Evolutionary conservation across 2,888 invertebrate genomes (phyloP).

Genomic region (Cepaea hortensis): DNA sequence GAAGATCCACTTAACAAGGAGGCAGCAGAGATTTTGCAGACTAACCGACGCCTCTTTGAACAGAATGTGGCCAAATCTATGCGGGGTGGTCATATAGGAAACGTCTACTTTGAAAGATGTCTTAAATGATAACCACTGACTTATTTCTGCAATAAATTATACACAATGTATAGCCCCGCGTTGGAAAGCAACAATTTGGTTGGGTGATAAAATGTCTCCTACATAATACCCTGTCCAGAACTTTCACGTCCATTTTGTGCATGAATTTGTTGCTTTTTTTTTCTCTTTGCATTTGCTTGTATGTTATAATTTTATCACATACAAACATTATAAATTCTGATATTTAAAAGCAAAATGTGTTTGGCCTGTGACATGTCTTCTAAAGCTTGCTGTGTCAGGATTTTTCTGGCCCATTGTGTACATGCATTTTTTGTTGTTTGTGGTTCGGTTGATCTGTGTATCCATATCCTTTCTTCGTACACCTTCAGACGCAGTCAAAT

Average conservation of each 20-base stretch:
- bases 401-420: too few species aligned
- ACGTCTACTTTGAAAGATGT: slow-evolving; percentile 95
- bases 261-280: slow-evolving; percentile 13
- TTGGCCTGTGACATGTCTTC: too few species aligned
- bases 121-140: slow-evolving; percentile 77
- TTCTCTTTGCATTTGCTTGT: not conserved
- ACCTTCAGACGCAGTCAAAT: too few species aligned
- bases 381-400: too few species aligned
- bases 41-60: slow-evolving; percentile 93
- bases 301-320: too few species aligned
- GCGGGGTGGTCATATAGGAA: slow-evolving; percentile 95
- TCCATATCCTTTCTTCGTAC: too few species aligned
- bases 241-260: not conserved
- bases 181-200: not conserved
- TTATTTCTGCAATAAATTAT: slow-evolving; percentile 15
- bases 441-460: too few species aligned
- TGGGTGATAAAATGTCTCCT: not conserved
- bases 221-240: not conserved
- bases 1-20: slow-evolving; percentile 99
- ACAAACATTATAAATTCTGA: too few species aligned
- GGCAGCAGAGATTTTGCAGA: slow-evolving; percentile 96
- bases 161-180: not conserved
- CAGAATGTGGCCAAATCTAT: slow-evolving; percentile 97
- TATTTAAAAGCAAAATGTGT: not conserved
- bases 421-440: too few species aligned